Base-by-base conservation (phyloP, 2,797 vertebrate species). In the Apogon talboti region DNA sequence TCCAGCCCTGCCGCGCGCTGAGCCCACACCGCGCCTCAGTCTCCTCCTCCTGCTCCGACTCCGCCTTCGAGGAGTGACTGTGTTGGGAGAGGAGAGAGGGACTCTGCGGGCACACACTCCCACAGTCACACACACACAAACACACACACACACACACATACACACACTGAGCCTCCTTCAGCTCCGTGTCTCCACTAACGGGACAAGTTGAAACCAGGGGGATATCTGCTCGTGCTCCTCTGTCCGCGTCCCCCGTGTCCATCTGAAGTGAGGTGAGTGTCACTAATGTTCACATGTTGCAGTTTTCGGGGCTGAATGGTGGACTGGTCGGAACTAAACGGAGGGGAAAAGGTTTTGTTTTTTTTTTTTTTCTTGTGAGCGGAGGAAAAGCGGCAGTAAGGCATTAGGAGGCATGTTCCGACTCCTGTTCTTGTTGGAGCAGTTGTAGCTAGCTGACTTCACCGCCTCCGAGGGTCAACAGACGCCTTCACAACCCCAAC, bases 41-140 rank as follows among this genome's bases (percentile, higher is more conserved):
- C 88, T 87, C 90, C 90, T 81, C 90, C 88, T 62, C 84, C 70
- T 57, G 1, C 65, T 56, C 57, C 45, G 64, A 86, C 87, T 61
- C 91, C 91, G 89, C 92, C 91, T 86, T 66, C 74, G n/a, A 81
- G 87, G 84, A 84, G 82, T 78, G 87, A 85, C 84, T 85, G 63
- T 64, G 53, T 13, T 63, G 37, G 44, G 70, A 72, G 66, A 51
- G 56, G 71, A 61, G 46, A 52, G 73, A 58, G 75, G 2, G 67
- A 76, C 64, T 82, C 84, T 73, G 81, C 83, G 81, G 86, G 71
- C 63, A 35, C 71, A 63, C 82, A 60, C 71, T 13, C 19, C 4
- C 10, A 19, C 11, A 24, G 11, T 13, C 19, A 47, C 51, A 40
- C 18, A 21, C 16, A 41, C 12, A 19, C 11, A 53, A 0, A 24